phyloP scores from a whole-genome alignment of 2,113 vertebrate species.

The Bubo bubo region DNA sequence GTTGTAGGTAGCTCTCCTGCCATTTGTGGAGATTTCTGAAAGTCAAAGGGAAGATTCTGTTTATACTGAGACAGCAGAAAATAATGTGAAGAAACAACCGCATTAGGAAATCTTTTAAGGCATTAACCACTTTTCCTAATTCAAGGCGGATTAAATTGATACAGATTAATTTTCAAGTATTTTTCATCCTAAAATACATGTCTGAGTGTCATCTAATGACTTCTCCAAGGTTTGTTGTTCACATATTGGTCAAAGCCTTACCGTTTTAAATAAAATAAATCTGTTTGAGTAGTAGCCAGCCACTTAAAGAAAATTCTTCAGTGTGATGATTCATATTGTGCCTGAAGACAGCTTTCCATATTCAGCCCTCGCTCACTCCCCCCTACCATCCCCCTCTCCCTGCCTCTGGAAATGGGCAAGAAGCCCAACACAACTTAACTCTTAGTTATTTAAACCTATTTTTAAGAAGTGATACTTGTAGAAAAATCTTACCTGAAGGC shows the following conservation, averaged over 20 bases:
- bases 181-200: background rate
- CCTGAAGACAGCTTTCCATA: constrained; percentile 8
- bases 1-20: background rate
- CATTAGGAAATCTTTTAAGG: background rate
- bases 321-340: constrained; percentile 11
- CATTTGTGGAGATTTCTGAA: background rate
- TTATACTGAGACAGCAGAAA: constrained; percentile 7
- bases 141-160: background rate
- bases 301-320: background rate
- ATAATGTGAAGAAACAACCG: background rate
- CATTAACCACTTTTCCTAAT: background rate
- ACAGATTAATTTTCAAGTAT: background rate
- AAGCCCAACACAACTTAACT: background rate
- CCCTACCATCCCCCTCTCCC: background rate
- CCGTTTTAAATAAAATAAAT: background rate
- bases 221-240: background rate
- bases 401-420: constrained; percentile 20
- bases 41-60: background rate
- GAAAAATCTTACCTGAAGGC: background rate
- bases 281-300: background rate
- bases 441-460: background rate
- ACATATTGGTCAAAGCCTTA: background rate
- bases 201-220: background rate
- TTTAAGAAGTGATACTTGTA: background rate
- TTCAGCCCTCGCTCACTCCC: background rate